Evolutionary conservation across 1,140 invertebrate species (phyloP).

Genomic region (Bombus confusus): DNA sequence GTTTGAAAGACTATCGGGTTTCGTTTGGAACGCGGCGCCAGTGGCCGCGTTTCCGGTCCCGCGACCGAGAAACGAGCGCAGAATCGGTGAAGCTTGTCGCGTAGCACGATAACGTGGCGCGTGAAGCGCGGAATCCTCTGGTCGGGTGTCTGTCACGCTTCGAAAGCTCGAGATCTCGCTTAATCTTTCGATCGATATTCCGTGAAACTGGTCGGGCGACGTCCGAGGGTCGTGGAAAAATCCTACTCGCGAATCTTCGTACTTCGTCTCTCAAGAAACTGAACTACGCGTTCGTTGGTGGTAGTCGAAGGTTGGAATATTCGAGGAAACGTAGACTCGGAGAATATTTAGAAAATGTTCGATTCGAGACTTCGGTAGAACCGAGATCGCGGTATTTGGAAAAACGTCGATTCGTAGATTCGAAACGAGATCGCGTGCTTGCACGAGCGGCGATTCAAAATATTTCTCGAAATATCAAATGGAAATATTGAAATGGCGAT

Average conservation of each 20-base stretch:
- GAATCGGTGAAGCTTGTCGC: slow-evolving; percentile 7
- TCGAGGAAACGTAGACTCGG: fast-evolving
- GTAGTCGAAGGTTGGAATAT: neutral
- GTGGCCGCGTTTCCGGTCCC: slow-evolving; percentile 23
- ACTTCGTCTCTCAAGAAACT: too few species aligned
- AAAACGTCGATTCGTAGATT: neutral
- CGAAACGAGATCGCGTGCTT: too few species aligned
- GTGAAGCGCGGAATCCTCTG: neutral
- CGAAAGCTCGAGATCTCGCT: neutral
- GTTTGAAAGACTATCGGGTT: slow-evolving; percentile 67
- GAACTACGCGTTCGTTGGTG: too few species aligned
- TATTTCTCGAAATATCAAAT: neutral
- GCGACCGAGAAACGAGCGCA: slow-evolving; percentile 6
- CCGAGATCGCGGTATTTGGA: neutral
- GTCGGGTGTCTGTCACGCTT: neutral
- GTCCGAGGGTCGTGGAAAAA: too few species aligned
- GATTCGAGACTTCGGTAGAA: neutral
- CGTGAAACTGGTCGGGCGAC: too few species aligned
- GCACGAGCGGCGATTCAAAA: neutral
- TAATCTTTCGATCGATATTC: neutral
- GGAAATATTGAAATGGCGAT: too few species aligned
- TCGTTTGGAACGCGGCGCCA: slow-evolving; percentile 2
- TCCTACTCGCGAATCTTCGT: too few species aligned
- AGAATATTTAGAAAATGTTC: neutral
- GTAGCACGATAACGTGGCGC: neutral